These are phyloP conservation scores for Rhagonycha lutea DNA, from an alignment of 2,888 invertebrate species.

Conservation along the genomic window DNA sequence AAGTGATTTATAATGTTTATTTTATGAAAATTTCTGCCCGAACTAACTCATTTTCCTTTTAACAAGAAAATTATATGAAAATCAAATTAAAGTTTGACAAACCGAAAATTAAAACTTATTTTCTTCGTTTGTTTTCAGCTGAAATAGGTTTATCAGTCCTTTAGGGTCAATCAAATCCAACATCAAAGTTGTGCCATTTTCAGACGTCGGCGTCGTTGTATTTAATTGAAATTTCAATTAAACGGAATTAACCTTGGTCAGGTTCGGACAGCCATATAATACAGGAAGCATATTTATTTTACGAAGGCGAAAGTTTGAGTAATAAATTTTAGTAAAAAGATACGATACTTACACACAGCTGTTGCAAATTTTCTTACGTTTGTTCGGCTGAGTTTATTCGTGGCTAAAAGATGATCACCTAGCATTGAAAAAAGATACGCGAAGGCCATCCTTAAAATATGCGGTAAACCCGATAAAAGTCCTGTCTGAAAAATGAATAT, in stretches of 20 bases:
- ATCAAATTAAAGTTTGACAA: background rate
- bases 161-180: background rate
- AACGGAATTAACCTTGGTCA: background rate
- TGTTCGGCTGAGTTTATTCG: conserved; percentile 62
- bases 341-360: conserved; percentile 57
- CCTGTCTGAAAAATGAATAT: conserved; percentile 57
- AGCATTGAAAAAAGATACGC: conserved; percentile 62
- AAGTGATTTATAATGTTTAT: background rate
- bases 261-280: background rate
- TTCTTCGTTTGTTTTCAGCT: background rate
- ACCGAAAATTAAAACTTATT: background rate
- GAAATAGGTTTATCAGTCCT: background rate
- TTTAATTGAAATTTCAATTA: background rate
- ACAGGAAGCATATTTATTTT: background rate
- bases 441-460: conserved; percentile 63
- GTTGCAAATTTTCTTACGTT: conserved; percentile 69
- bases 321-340: background rate
- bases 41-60: background rate
- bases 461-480: conserved; percentile 66
- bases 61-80: background rate
- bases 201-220: background rate
- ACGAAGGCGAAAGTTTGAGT: background rate
- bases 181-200: background rate
- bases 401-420: conserved; percentile 63
- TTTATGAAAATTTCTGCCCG: background rate